Evolutionary conservation across 2,113 vertebrate species (phyloP), one percentile per base, ranked within the genome.

Genomic region (Myrmecophaga tridactyla): DNA sequence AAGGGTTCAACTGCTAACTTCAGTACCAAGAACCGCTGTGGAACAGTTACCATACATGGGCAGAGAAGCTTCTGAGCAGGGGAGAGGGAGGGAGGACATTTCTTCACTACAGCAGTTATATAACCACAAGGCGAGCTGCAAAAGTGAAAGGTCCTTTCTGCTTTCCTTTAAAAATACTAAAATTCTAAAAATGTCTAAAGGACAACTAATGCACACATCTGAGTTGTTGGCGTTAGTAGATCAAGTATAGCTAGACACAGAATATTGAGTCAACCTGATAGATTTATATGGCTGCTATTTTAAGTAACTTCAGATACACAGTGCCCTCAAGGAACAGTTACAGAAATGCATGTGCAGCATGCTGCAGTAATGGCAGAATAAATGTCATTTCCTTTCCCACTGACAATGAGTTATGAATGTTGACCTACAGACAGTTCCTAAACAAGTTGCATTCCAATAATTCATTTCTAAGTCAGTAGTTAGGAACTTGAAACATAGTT

Each of bases 31-130:
- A 93, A 72, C 23, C 83, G 84, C 46, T 83, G 96, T 97, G 48
- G 89, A 73, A 77, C 80, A 56, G 94, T 97, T 97, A 96, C 98
- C 98, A 97, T 98, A 98, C 96, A 98, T 85, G 98, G 98, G 88
- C 97, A 98, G 95, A 97, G 90, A 96, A 96, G 60, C 3, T 56
- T 78, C 27, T 7, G 17, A 56, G 89, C 84, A 97, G 76, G 84
- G 69, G 2, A 36, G 56, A 51, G 94, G 73, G 87, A 95, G 93
- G 96, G 97, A 94, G 96, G 90, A 0, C 7, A 3, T 11, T 12
- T n/a, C 41, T 86, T 77, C 83, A 93, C 94, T 94, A 23, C 10
- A 82, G 63, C 67, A 81, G 81, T 96, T 96, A 96, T 8, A 81
- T 94, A 98, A 97, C 96, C 96, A 93, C 97, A 96, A 70, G 48